Evolutionary conservation across 2,888 invertebrate species (phyloP).

Genomic region (Drosophila fungiperda): DNA sequence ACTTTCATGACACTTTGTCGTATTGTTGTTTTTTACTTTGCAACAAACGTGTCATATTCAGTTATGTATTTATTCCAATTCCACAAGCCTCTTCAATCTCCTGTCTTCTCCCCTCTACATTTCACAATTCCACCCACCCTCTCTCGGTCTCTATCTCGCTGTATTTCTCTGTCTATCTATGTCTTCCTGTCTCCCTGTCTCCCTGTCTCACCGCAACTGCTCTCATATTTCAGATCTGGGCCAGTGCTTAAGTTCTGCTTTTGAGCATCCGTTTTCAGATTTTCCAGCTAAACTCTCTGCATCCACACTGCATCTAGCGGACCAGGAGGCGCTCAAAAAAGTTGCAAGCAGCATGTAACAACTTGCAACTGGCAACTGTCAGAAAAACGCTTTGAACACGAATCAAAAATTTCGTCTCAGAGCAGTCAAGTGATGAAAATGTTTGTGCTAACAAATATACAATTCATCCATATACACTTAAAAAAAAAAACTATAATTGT

Average conservation of each 20-base stretch:
- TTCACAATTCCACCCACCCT: background rate
- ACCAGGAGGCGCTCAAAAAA: slow-evolving; percentile 12
- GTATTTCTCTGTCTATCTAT: background rate
- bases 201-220: slow-evolving; percentile 3
- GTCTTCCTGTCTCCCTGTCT: background rate
- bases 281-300: slow-evolving; percentile 51
- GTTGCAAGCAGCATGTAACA: slow-evolving; percentile 21
- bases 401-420: slow-evolving; percentile 43
- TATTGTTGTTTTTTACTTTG: slow-evolving; percentile 75
- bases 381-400: slow-evolving; percentile 68
- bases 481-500: background rate
- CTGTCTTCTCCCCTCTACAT: background rate
- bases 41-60: slow-evolving; percentile 77
- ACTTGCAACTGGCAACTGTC: slow-evolving; percentile 56
- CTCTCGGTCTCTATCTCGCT: background rate
- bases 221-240: slow-evolving; percentile 44
- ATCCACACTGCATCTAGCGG: background rate
- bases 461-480: background rate
- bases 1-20: slow-evolving; percentile 80
- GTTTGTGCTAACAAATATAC: slow-evolving; percentile 15
- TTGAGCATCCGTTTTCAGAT: slow-evolving; percentile 72
- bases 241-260: slow-evolving; percentile 52
- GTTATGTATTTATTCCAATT: slow-evolving; percentile 68
- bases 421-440: slow-evolving; percentile 30
- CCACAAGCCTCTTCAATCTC: slow-evolving; percentile 6